Conservation (phyloP, 2,113 vertebrate species). For the Albula goreensis region DNA sequence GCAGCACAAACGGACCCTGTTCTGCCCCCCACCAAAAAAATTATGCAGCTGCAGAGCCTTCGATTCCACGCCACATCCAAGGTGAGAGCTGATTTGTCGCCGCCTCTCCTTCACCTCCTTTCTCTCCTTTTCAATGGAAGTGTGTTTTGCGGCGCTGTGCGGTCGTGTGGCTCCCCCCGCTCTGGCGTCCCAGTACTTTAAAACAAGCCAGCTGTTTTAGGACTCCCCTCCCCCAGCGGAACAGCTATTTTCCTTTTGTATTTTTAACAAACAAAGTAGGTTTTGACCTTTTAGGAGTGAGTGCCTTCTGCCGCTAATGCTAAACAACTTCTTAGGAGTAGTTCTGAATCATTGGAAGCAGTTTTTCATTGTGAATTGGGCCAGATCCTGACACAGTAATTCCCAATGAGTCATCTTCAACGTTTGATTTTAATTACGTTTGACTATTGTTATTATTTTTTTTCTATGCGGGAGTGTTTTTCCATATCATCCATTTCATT, state of each 20-base stretch:
- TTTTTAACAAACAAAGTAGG: not conserved
- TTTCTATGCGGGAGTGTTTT: too few species aligned
- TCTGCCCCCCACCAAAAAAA: not conserved
- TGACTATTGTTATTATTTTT: too few species aligned
- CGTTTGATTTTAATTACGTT: too few species aligned
- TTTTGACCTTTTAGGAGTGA: not conserved
- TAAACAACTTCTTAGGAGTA: not conserved
- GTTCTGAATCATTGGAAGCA: too few species aligned
- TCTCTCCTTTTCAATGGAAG: not conserved
- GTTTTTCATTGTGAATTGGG: too few species aligned
- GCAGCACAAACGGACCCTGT: not conserved
- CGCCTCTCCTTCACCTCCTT: not conserved
- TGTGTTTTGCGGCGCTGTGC: slow-evolving; percentile 12
- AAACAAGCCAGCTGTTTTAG: slow-evolving; percentile 28
- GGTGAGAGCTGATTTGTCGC: slow-evolving; percentile 1
- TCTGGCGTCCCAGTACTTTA: not conserved
- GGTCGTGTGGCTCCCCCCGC: not conserved
- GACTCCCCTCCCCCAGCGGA: not conserved
- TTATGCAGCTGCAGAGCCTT: slow-evolving; percentile 27
- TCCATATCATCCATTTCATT: too few species aligned
- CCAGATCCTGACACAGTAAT: too few species aligned
- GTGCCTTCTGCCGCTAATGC: not conserved
- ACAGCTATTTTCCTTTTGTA: slow-evolving; percentile 2
- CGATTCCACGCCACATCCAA: not conserved
- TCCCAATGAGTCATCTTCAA: too few species aligned